These are phyloP conservation scores for Merluccius polli DNA, from an alignment of 2,797 vertebrate species.

Conservation along the genomic window DNA sequence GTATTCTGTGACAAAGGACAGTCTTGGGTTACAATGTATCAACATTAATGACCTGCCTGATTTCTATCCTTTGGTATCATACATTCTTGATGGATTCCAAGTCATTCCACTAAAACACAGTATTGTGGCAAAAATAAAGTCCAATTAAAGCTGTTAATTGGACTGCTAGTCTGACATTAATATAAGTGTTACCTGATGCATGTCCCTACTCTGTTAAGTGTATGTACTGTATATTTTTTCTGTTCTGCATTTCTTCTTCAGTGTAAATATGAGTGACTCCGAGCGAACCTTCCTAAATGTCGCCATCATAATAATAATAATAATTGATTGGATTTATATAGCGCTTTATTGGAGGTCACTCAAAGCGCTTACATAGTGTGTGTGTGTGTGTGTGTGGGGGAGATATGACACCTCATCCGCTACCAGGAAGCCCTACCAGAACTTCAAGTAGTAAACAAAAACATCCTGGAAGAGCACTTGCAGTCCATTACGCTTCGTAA, in stretches of 20 bases:
- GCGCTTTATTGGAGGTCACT: too few relatives aligned
- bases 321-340: too few relatives aligned
- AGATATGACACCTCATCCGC: too few relatives aligned
- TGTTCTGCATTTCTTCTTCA: neutral
- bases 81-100: conserved; percentile 27
- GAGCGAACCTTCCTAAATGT: too few relatives aligned
- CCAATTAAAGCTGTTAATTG: conserved; percentile 21
- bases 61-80: conserved; percentile 32
- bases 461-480: too few relatives aligned
- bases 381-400: too few relatives aligned
- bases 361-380: too few relatives aligned
- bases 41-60: conserved; percentile 22
- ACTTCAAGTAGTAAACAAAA: too few relatives aligned
- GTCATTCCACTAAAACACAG: conserved; percentile 31
- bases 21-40: conserved; percentile 8
- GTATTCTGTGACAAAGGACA: conserved; percentile 30
- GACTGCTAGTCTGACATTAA: conserved; percentile 16
- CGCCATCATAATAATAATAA: too few relatives aligned
- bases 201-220: neutral
- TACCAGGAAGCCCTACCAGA: too few relatives aligned
- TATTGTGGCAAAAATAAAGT: conserved; percentile 27
- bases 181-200: conserved; percentile 4
- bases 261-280: too few relatives aligned
- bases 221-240: conserved; percentile 4
- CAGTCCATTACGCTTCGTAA: too few relatives aligned